phyloP scores from a whole-genome alignment of 2,888 invertebrate species.

The Leptothorax acervorum region DNA sequence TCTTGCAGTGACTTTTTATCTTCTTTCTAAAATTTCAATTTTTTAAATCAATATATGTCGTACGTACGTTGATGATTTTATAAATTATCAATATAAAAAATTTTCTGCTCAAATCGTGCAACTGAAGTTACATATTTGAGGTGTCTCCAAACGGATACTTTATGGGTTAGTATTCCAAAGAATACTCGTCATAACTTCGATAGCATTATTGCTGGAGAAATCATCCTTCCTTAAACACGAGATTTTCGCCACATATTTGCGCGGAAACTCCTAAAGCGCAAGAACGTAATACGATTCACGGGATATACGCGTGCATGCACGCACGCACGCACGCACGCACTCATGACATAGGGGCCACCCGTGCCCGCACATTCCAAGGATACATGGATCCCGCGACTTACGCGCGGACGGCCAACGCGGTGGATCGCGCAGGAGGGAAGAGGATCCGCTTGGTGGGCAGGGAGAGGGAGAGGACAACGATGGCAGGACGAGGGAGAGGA shows the following conservation, averaged over 20 bases:
- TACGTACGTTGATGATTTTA: background rate
- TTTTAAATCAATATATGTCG: background rate
- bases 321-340: constrained; percentile 8
- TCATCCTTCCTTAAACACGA: background rate
- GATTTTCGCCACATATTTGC: background rate
- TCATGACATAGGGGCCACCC: background rate
- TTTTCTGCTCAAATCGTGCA: background rate
- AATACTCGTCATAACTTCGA: background rate
- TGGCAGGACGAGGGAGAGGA: constrained; percentile 41
- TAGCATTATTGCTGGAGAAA: background rate
- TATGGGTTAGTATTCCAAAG: background rate
- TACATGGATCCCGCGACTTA: constrained; percentile 35
- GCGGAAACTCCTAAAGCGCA: background rate
- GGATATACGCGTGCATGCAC: background rate
- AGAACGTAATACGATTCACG: constrained; percentile 28
- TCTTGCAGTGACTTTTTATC: background rate
- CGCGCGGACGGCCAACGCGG: constrained; percentile 15
- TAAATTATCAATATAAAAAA: background rate
- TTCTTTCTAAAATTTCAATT: background rate
- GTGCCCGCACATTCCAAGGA: constrained; percentile 40
- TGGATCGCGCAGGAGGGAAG: constrained; percentile 32
- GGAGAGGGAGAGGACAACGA: constrained; percentile 38
- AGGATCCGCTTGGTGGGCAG: constrained; percentile 19
- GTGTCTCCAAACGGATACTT: background rate
- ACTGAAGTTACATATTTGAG: background rate